phyloP scores from a whole-genome alignment of 2,888 invertebrate species.

The Agrypnus murinus region DNA sequence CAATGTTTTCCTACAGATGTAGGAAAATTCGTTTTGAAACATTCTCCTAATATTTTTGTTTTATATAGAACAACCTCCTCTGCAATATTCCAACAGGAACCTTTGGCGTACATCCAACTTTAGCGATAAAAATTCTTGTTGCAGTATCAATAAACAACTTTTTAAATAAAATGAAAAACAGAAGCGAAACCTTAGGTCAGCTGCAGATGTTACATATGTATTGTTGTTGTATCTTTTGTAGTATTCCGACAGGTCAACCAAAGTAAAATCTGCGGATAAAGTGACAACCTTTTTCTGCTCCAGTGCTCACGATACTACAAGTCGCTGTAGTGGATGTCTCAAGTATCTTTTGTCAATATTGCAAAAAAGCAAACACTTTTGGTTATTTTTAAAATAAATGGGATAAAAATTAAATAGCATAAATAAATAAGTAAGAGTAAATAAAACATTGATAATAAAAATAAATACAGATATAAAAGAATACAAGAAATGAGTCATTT shows the following conservation, averaged over 20 bases:
- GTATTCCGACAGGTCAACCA: conserved; percentile 33
- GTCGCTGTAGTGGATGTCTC: neutral
- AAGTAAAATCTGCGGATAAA: conserved; percentile 7
- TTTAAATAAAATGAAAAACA: conserved; percentile 28
- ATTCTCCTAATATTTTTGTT: neutral
- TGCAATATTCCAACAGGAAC: conserved; percentile 9
- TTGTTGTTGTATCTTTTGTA: conserved; percentile 38
- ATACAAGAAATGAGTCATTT: no score
- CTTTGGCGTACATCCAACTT: conserved; percentile 39
- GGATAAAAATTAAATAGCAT: no score
- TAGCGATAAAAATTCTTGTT: conserved; percentile 36
- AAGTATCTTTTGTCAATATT: neutral
- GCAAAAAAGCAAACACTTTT: no score
- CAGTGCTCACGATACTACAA: conserved; percentile 5
- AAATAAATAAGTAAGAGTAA: no score
- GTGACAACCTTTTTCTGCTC: conserved; percentile 7
- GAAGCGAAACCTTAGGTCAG: conserved; percentile 33
- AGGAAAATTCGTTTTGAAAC: no score
- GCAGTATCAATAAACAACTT: conserved; percentile 48
- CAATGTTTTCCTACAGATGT: no score
- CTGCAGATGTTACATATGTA: conserved; percentile 49
- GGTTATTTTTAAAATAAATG: no score
- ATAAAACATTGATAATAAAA: no score
- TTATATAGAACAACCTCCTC: neutral
- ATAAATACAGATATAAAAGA: no score